Base-by-base conservation (phyloP, 2,888 invertebrate genomes). In the Allygus modestus region DNA sequence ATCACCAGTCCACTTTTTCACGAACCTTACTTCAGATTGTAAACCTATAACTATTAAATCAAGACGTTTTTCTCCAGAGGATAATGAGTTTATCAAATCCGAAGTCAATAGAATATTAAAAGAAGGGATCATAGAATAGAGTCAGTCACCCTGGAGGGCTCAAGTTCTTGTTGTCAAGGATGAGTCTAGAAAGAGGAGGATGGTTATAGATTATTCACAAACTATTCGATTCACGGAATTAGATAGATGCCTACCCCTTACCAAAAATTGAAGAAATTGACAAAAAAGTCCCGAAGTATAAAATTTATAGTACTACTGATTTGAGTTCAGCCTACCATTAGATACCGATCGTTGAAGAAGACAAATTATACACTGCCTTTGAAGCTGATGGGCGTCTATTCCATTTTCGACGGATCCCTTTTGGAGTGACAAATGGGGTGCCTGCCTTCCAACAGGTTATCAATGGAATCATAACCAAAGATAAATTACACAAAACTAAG, bases 211-310 rank as follows among this genome's bases (percentile, higher is more conserved):
- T 23, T 20, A 69, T 26, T 69, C 69, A 7, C 28, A 28, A 69
- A 69, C 69, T 7, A 69, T 69, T 69, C 2, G 31, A 26, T 69
- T 26, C 17, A 69, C 69, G 7, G 26, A 23, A 26, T 26, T n/a
- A n/a, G n/a, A n/a, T 69, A 17, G 86, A 86, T 41, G 84, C 86
- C 11, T 86, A 85, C 75, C 83, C 85, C 12, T 54, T 85, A 4
- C 85, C 87, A 12, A 79, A 43, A n/a, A 84, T 87, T 37, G 86
- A 87, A 20, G 77, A n/a, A n/a, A n/a, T n/a, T n/a, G n/a, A n/a
- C n/a, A n/a, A n/a, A n/a, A n/a, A n/a, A n/a, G n/a, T n/a, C n/a
- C n/a, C n/a, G n/a, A n/a, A n/a, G n/a, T n/a, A n/a, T 81, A 33
- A 58, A 75, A 37, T 84, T 61, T 87, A 84, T 71, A 86, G 86